Evolutionary conservation across 2,113 vertebrate species (phyloP).

Genomic region (Bolborhynchus lineola): DNA sequence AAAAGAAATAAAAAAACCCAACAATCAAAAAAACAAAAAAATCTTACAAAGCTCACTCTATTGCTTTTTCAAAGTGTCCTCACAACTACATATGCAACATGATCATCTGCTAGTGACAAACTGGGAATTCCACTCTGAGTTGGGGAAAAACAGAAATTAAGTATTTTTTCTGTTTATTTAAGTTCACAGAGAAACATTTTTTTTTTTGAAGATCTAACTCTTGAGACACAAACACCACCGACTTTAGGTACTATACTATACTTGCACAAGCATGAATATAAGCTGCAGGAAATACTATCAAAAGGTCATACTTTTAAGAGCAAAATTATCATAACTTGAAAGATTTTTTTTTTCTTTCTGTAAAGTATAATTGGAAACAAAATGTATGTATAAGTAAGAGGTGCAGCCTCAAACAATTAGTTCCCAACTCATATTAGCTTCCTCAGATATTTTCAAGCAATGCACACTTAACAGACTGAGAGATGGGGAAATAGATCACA

Average conservation of each 20-base stretch:
- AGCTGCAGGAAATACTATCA: background rate
- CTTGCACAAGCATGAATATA: background rate
- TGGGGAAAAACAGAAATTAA: background rate
- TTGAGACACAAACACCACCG: background rate
- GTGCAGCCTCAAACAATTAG: background rate
- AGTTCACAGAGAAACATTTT: background rate
- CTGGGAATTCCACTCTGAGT: background rate
- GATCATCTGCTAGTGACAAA: background rate
- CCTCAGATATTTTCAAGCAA: background rate
- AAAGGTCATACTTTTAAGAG: slow-evolving; percentile 36
- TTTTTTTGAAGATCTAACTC: background rate
- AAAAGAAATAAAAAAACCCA: too few relatives aligned
- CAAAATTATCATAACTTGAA: slow-evolving; percentile 41
- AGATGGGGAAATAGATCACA: background rate
- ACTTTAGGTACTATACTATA: background rate
- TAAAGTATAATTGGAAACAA: background rate
- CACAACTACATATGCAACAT: background rate
- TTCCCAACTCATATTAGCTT: background rate
- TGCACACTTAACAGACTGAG: background rate
- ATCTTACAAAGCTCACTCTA: background rate
- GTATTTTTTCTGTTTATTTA: background rate
- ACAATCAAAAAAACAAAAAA: background rate
- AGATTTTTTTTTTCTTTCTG: background rate
- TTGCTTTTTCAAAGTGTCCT: background rate
- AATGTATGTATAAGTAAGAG: background rate